Base-by-base conservation (phyloP, 2,797 vertebrate species). In the Acanthis flammea region DNA sequence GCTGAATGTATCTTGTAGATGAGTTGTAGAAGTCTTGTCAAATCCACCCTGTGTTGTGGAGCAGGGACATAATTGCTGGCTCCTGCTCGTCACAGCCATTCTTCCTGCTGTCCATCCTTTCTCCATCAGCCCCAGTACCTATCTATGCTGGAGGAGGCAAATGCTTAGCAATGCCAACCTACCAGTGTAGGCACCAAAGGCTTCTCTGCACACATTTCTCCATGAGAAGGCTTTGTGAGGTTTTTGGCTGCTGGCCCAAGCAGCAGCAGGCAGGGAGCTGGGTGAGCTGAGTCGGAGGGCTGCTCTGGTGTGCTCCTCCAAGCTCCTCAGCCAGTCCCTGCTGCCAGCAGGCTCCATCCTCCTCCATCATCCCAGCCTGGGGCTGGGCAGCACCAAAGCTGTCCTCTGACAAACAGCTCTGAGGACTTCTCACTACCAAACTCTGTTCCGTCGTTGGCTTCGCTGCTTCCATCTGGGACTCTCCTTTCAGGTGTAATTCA, bases 1-100 rank as follows among this genome's bases (percentile, higher is more conserved):
- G 79, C 30, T 90, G 94, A 95, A 96, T 90, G 95, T 95, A 92
- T 96, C 96, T 94, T 81, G 81, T 95, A 75, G 86, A 96, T 62
- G 86, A 97, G 88, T 93, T 92, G 48, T 93, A 75, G 94, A 93
- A 87, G 86, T 91, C 71, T 83, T 92, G 78, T 96, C 50, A 66
- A 77, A 66, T 19, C 88, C 21, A 18, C 65, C 58, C 91, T 86
- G 66, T 19, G 4, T 55, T 70, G 94, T 41, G 67, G 86, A 93
- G 91, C 97, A 76, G 94, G 96, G 97, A 85, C 70, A 16, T 90
- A 48, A 24, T 42, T 61, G 57, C 62, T 75, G 85, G 54, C 57
- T 96, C 86, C 86, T 19, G 17, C 76, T 76, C 25, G 1, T 92
- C 83, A 70, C 42, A 95, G 92, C 86, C 17, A 0, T 92, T 95